Base-by-base conservation (phyloP, 2,888 invertebrate genomes). In the Deilephila porcellus region DNA sequence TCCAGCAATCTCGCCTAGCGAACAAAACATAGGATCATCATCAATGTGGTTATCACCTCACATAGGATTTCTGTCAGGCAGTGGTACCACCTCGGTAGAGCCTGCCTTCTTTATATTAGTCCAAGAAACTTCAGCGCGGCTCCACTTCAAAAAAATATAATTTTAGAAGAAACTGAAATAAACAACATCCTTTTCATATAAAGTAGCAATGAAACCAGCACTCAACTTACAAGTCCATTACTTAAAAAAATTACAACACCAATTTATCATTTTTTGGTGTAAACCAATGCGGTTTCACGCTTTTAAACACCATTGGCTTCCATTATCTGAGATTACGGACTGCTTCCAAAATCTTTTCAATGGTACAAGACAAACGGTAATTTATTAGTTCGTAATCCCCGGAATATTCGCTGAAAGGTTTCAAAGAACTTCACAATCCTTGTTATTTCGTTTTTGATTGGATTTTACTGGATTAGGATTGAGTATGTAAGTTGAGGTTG, bases 321-420 rank as follows among this genome's bases (percentile, higher is more conserved):
- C 81, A 85, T 87, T 86, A 86, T 84, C 83, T 78, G 72, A 81
- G 82, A 84, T 86, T 85, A 83, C 71, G 78, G 79, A 79, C 78
- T 78, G 82, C 82, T 83, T 76, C 77, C 76, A 71, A 78, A 85
- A 86, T 84, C 83, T 82, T 83, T 83, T 82, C 85, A 86, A 82
- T 81, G 81, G 80, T 79, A 83, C 84, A 86, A 78, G 76, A 79
- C 77, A 77, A 79, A 82, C 76, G 75, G 80, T 81, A 82, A 85
- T 85, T 85, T 83, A 84, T 85, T 82, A 81, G 78, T 75, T 75
- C 62, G 76, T 76, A 75, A 80, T 77, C 79, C 71, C 52, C 53
- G 20, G 34, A 72, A 32, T 63, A 56, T 73, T 73, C 74, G 71
- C 19, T 76, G 72, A 79, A 79, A 76, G 76, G 71, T 76, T 77